Evolutionary conservation across 2,797 vertebrate genomes (phyloP), one percentile per base, ranked within the genome.

Genomic region (Columba guinea): DNA sequence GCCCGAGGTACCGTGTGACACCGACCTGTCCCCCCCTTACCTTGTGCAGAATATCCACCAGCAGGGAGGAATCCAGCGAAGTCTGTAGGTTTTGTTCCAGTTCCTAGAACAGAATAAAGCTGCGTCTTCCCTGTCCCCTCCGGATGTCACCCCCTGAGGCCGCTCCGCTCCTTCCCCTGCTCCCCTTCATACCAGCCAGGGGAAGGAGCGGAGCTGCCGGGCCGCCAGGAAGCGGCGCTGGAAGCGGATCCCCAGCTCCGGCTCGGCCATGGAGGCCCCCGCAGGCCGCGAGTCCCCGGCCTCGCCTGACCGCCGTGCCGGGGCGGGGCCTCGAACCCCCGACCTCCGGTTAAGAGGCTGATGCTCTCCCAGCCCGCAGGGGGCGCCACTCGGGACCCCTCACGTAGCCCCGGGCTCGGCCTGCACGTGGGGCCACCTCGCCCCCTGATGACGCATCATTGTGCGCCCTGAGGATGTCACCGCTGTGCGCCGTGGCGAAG

Each of bases 1-100:
- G 53, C 53, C 46, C 11, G 10, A 56, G 46, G 32, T 12, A 11
- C 19, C 5, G 15, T 9, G 4, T 1, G 15, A 3, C 64, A 8
- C 32, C 32, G 12, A 10, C 21, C 34, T 16, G 2, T 2, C 44
- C 35, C 44, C 44, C 1, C 34, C 73, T 79, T 70, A 97, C 97
- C 96, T 96, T 41, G 51, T 79, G 84, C 68, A 98, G 90, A 24
- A 98, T 82, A 9, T 87, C 85, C 15, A 39, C 21, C 19, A 97
- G 70, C 16, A 94, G 56, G 2, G 83, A 69, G 20, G 93, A 52
- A 26, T 67, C 91, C 14, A 32, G 19, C 9, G 65, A 52, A 3
- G 30, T 5, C 64, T 28, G 78, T 1, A 97, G 55, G 20, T 27
- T 34, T 52, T 91, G 32, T 18, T 97, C 95, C 3, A 98, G 93